Percentiles rank a stretch among this genome's conserved stretches.
phyloP scores from a whole-genome alignment of 2,888 invertebrate genomes.

The Coenonympha glycerion region DNA sequence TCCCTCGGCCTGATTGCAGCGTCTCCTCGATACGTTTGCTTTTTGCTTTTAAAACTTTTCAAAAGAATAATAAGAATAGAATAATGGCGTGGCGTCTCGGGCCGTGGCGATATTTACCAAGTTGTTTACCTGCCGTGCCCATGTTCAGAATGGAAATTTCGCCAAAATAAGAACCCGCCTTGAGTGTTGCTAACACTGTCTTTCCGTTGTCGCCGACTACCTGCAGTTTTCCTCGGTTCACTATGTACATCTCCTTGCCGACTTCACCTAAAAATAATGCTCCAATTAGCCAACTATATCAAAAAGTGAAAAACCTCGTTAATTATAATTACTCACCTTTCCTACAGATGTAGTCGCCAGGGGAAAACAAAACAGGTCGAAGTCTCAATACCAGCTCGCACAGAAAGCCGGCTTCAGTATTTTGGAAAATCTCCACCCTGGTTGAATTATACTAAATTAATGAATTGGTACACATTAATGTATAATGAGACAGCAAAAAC shows the following conservation, averaged over 20 bases:
- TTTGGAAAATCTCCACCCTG: slow-evolving; percentile 98
- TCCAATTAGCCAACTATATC: background rate
- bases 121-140: slow-evolving; percentile 99
- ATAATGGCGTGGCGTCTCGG: slow-evolving; percentile 77
- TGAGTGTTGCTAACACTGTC: slow-evolving; percentile 96
- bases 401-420: slow-evolving; percentile 98
- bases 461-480: no score
- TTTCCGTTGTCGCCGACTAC: slow-evolving; percentile 97
- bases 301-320: background rate
- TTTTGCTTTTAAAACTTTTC: slow-evolving; percentile 60
- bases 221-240: slow-evolving; percentile 95
- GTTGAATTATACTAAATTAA: background rate
- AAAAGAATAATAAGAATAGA: slow-evolving; percentile 58
- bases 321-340: slow-evolving; percentile 82
- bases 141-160: slow-evolving; percentile 99
- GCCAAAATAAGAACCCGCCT: slow-evolving; percentile 99
- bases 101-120: slow-evolving; percentile 90
- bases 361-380: slow-evolving; percentile 96
- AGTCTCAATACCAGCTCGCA: slow-evolving; percentile 96
- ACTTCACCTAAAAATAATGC: slow-evolving; percentile 87
- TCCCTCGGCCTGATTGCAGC: slow-evolving; percentile 76
- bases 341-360: slow-evolving; percentile 98
- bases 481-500: no score
- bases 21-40: slow-evolving; percentile 72
- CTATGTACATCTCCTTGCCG: slow-evolving; percentile 99